phyloP scores from a whole-genome alignment of 92 coral and sea anemone genomes.

The Pocillopora meandrina region DNA sequence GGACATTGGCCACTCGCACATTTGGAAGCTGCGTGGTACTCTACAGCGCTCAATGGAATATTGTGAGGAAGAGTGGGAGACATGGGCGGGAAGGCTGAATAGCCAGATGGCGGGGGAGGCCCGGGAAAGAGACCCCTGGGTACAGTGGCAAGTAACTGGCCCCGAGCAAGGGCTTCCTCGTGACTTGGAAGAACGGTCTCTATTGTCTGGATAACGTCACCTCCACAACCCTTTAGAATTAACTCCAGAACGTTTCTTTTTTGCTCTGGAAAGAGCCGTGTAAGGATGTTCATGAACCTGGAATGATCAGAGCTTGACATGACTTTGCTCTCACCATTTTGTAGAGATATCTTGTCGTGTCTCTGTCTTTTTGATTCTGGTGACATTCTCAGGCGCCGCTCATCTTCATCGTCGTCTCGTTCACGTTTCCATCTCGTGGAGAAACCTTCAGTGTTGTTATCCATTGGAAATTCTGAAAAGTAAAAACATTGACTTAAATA shows the following conservation, averaged over 20 bases:
- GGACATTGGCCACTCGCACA: constrained; percentile 82
- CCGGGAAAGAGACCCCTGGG: constrained; percentile 64
- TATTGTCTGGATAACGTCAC: constrained; percentile 93
- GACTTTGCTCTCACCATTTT: constrained; percentile 56
- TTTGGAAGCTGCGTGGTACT: constrained; percentile 65
- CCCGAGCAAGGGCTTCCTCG: constrained; percentile 87
- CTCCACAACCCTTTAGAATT: constrained; percentile 92
- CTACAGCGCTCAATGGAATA: constrained; percentile 70
- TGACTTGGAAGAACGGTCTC: constrained; percentile 96
- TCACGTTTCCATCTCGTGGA: constrained; percentile 71
- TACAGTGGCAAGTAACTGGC: constrained; percentile 60
- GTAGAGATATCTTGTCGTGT: constrained; percentile 54
- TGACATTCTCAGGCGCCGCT: constrained; percentile 46
- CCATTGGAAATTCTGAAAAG: constrained; percentile 69
- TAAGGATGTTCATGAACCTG: constrained; percentile 81
- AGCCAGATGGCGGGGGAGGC: constrained; percentile 61
- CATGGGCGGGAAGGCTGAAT: constrained; percentile 80
- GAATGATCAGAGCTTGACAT: constrained; percentile 62
- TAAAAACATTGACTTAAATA: constrained; percentile 7
- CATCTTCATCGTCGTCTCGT: constrained; percentile 63
- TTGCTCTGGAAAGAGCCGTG: constrained; percentile 92
- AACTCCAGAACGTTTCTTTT: constrained; percentile 89
- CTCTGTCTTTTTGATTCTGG: constrained; percentile 79
- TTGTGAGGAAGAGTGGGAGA: constrained; percentile 75
- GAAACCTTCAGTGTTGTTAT: constrained; percentile 54